Percentiles rank a stretch among this genome's conserved stretches.
These are phyloP conservation scores for Equus przewalskii DNA, from an alignment of 2,113 vertebrate genomes.

Conservation along the genomic window DNA sequence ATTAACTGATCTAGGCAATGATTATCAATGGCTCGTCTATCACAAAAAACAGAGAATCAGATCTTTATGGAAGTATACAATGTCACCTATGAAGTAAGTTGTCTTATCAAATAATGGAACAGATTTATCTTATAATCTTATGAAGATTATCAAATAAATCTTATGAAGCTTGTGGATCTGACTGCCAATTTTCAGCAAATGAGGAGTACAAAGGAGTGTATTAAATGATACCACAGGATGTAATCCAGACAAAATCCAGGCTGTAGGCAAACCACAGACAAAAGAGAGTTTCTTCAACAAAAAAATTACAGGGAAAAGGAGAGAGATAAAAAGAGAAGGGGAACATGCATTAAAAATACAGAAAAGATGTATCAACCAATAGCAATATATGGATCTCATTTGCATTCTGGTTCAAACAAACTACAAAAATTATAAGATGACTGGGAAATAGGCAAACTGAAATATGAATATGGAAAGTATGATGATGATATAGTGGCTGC, in stretches of 20 bases:
- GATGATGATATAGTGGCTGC: neutral
- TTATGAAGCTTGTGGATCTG: neutral
- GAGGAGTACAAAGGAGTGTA: neutral
- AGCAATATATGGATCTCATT: neutral
- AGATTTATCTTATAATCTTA: no score
- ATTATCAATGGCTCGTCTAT: neutral
- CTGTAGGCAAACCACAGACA: neutral
- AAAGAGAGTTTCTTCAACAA: neutral
- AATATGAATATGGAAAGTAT: neutral
- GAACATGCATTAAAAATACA: neutral
- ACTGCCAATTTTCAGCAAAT: neutral
- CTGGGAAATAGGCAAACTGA: neutral
- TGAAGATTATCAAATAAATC: neutral
- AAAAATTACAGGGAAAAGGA: neutral
- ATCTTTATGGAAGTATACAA: neutral
- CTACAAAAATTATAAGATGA: neutral
- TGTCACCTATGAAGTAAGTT: neutral
- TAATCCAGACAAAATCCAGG: neutral
- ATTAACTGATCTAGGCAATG: neutral
- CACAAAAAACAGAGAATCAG: neutral
- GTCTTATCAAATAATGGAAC: neutral
- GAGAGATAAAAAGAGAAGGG: neutral
- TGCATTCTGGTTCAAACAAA: conserved; percentile 13
- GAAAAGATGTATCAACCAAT: neutral
- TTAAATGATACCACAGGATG: neutral